Base-by-base conservation (phyloP, 1,140 invertebrate species). In the Cyphomyrmex costatus region DNA sequence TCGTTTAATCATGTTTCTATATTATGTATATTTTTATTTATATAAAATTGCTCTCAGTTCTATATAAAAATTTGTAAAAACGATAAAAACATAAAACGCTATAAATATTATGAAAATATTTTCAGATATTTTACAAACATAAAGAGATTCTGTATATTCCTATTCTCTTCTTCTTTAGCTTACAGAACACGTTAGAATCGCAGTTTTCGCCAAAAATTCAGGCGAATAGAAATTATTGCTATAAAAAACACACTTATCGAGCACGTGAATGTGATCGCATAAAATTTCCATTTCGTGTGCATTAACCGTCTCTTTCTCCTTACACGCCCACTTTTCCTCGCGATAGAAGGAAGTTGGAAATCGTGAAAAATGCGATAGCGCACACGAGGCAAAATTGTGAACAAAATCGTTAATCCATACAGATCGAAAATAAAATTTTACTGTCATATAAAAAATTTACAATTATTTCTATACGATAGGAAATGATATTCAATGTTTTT, bases 291-390 rank as follows among this genome's bases (percentile, higher is more conserved):
- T 82, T 83, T 83, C 19, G 24, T 60, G 24, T 49, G 36, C 68
- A 60, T 73, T 56, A 56, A 60, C 88, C 84, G 71, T 86, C 85
- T 79, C 87, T 86, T 85, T 82, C 61, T 46, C 60, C 66, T 76
- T 77, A 30, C 82, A 60, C 60, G 78, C 65, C 70, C 78, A 79
- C 71, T 63, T 66, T 73, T 58, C 30, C 61, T 42, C 68, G 14
- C 53, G 36, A 58, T 73, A 71, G 78, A 19, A 70, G 27, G 24
- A 71, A 49, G 66, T 71, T 33, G 65, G 65, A 82, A 82, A 82
- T 71, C 66, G 51, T 82, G 78, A 82, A 82, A 82, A 71, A n/a
- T 82, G 24, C 51, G 66, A 60, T 61, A 71, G 27, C 24, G 42
- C 65, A 46, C 7, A 58, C 66, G 66, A 73, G 66, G 36, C 36